Evolutionary conservation across 2,797 vertebrate genomes (phyloP).

Genomic region (Fundulus diaphanus): DNA sequence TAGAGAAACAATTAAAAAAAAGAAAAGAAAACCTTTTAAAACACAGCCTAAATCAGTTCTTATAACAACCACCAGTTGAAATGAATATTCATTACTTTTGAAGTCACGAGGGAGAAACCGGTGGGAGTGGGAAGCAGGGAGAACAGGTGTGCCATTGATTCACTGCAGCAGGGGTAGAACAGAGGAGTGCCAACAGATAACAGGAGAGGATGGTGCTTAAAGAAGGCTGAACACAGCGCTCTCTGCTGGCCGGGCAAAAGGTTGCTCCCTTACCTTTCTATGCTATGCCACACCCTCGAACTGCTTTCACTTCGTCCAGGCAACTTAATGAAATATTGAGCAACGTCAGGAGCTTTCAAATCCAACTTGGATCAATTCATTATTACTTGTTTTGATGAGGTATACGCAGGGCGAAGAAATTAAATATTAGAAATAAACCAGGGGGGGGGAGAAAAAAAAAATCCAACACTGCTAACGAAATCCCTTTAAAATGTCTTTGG

Average conservation of each 20-base stretch:
- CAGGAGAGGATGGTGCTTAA: constrained; percentile 57
- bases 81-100: constrained; percentile 74
- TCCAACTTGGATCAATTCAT: constrained; percentile 12
- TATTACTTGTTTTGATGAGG: background rate
- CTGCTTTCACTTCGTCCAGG: constrained; percentile 13
- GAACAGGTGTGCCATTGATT: constrained; percentile 73
- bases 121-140: constrained; percentile 53
- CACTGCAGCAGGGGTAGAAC: constrained; percentile 65
- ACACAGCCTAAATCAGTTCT: constrained; percentile 81
- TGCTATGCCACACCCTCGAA: constrained; percentile 14
- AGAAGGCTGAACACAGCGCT: constrained; percentile 72
- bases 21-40: constrained; percentile 72
- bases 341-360: constrained; percentile 9
- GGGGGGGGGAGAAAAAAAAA: background rate
- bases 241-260: constrained; percentile 75
- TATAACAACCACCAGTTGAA: constrained; percentile 80
- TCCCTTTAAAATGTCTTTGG: constrained; percentile 71
- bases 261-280: constrained; percentile 67
- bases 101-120: constrained; percentile 67
- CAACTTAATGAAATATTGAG: background rate
- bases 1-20: constrained; percentile 79
- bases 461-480: constrained; percentile 20
- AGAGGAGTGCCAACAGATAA: constrained; percentile 64
- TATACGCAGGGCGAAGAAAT: background rate
- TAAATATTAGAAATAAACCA: constrained; percentile 1